Conservation (phyloP, 64 coral and sea anemone genomes). For the Acropora yongei region DNA sequence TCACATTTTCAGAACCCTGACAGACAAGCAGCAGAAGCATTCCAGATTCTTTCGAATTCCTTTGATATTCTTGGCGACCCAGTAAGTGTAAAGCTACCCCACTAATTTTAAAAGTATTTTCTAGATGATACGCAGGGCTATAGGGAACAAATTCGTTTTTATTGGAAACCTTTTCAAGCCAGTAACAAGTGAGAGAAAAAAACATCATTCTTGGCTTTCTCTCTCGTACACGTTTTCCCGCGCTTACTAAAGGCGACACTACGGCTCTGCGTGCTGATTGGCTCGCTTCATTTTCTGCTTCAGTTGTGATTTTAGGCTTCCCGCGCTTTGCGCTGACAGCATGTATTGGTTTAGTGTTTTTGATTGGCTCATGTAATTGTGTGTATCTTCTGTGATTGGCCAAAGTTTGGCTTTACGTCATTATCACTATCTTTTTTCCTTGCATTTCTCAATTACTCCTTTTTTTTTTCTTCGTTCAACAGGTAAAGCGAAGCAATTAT, state of each 20-base stretch:
- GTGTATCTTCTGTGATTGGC: not conserved
- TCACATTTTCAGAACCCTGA: slow-evolving; percentile 61
- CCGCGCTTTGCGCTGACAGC: too few relatives aligned
- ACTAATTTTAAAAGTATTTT: not conserved
- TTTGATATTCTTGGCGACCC: slow-evolving; percentile 82
- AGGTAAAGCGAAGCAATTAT: slow-evolving; percentile 56
- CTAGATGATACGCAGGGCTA: too few relatives aligned
- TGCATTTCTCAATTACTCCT: not conserved
- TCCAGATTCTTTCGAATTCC: slow-evolving; percentile 79
- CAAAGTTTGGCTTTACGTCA: not conserved
- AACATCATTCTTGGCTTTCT: too few relatives aligned
- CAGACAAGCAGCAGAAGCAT: slow-evolving; percentile 68
- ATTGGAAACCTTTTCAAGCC: too few relatives aligned
- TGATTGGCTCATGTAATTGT: too few relatives aligned
- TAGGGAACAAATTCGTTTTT: too few relatives aligned
- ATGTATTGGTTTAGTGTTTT: not conserved
- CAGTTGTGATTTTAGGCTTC: too few relatives aligned
- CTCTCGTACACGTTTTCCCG: too few relatives aligned
- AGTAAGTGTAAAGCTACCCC: slow-evolving; percentile 24
- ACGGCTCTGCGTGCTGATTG: too few relatives aligned
- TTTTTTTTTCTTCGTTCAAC: not conserved
- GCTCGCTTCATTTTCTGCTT: too few relatives aligned
- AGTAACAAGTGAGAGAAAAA: too few relatives aligned
- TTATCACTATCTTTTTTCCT: not conserved
- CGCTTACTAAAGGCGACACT: too few relatives aligned